Conservation (phyloP, 2,888 invertebrate species). For the Trimorus sp. region DNA sequence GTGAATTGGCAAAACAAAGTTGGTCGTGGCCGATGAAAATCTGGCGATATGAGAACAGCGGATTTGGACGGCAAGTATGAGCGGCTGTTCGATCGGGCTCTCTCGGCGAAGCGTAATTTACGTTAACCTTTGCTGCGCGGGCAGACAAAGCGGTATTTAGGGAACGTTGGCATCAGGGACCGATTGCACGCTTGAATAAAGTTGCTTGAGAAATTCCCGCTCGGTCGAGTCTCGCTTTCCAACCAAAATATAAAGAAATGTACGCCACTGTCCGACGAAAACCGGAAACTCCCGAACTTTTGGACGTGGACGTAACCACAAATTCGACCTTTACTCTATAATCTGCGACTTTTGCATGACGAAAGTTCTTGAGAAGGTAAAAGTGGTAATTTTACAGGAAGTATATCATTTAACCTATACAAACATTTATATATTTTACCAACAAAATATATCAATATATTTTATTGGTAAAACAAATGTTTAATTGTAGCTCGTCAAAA, state of each 20-base stretch:
- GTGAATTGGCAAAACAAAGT: too few species aligned
- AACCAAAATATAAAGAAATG: conserved; percentile 46
- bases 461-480: too few species aligned
- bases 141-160: conserved; percentile 57
- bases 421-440: too few species aligned
- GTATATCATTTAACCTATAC: too few species aligned
- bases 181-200: conserved; percentile 59
- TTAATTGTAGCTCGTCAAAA: too few species aligned
- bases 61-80: conserved; percentile 44
- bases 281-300: not conserved
- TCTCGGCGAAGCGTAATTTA: conserved; percentile 36
- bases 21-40: too few species aligned
- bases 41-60: not conserved
- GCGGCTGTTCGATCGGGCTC: conserved; percentile 50
- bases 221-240: conserved; percentile 29
- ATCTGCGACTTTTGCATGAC: too few species aligned
- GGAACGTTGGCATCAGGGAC: conserved; percentile 60
- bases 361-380: too few species aligned
- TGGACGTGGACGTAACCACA: too few species aligned
- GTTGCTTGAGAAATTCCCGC: conserved; percentile 57
- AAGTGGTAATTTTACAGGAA: too few species aligned
- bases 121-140: conserved; percentile 53
- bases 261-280: conserved; percentile 42
- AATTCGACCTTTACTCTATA: too few species aligned
- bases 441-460: too few species aligned